Percentiles rank a stretch among this genome's conserved stretches.
phyloP scores from a whole-genome alignment of 2,888 invertebrate genomes.

The Pyrocoelia pectoralis region DNA sequence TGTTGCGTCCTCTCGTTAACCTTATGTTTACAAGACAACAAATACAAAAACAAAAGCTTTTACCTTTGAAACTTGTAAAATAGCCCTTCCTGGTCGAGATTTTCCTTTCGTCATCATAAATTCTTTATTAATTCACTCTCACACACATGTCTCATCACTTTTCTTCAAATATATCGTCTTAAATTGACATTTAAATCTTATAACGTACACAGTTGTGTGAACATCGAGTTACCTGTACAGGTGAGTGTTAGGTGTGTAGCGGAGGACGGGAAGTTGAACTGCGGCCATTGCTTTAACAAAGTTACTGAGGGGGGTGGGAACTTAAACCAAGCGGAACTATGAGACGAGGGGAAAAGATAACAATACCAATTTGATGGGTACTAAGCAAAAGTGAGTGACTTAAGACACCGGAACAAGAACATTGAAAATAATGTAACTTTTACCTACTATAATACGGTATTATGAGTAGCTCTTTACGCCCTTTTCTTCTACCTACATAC shows the following conservation, averaged over 20 bases:
- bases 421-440: conserved; percentile 25
- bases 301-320: conserved; percentile 38
- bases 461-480: too few species aligned
- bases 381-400: conserved; percentile 37
- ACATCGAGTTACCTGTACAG: conserved; percentile 41
- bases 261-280: conserved; percentile 60
- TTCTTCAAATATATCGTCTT: conserved; percentile 47
- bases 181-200: conserved; percentile 46
- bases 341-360: conserved; percentile 16
- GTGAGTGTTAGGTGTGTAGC: conserved; percentile 45
- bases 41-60: conserved; percentile 37
- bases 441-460: conserved; percentile 5
- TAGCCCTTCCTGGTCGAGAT: conserved; percentile 66
- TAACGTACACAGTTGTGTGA: conserved; percentile 36
- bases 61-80: conserved; percentile 81
- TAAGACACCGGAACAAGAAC: too few species aligned
- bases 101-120: conserved; percentile 67
- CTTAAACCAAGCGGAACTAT: conserved; percentile 41
- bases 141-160: conserved; percentile 53
- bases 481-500: too few species aligned
- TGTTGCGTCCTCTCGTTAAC: conserved; percentile 12
- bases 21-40: conserved; percentile 14
- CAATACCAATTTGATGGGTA: conserved; percentile 22
- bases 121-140: conserved; percentile 57
- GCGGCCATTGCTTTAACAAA: conserved; percentile 45